phyloP scores from a whole-genome alignment of 2,888 invertebrate genomes.

The Morpho deidamia region DNA sequence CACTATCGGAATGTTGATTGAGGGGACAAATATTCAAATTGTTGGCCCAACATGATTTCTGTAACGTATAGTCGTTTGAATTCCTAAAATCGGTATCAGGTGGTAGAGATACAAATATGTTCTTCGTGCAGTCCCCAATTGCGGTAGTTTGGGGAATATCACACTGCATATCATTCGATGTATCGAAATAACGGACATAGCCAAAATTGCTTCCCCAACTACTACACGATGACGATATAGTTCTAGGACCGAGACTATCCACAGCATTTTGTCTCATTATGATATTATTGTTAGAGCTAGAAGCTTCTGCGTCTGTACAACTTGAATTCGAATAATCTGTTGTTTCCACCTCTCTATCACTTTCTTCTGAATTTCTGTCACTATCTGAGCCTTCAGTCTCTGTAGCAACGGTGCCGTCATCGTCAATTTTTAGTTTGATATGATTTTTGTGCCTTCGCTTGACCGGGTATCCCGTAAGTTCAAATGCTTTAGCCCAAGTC shows the following conservation, averaged over 20 bases:
- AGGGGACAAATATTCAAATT: slow-evolving; percentile 36
- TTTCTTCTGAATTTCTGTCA: slow-evolving; percentile 42
- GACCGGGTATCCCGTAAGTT: slow-evolving; percentile 64
- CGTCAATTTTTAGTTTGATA: slow-evolving; percentile 58
- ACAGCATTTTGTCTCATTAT: slow-evolving; percentile 80
- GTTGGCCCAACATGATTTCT: slow-evolving; percentile 32
- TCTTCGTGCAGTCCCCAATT: slow-evolving; percentile 61
- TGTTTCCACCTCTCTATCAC: slow-evolving; percentile 60
- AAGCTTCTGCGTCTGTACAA: slow-evolving; percentile 52
- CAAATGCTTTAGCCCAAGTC: slow-evolving; percentile 70
- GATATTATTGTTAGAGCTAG: slow-evolving; percentile 39
- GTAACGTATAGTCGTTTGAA: slow-evolving; percentile 27
- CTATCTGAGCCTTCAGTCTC: slow-evolving; percentile 65
- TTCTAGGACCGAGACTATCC: slow-evolving; percentile 65
- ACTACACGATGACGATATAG: slow-evolving; percentile 67
- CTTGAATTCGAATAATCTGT: slow-evolving; percentile 63
- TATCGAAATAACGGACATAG: slow-evolving; percentile 82
- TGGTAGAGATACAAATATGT: slow-evolving; percentile 45
- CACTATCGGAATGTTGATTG: slow-evolving; percentile 79
- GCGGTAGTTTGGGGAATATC: slow-evolving; percentile 37
- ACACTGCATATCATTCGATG: slow-evolving; percentile 61
- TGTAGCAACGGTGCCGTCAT: slow-evolving; percentile 61
- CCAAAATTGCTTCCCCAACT: slow-evolving; percentile 81
- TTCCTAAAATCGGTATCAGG: slow-evolving; percentile 24
- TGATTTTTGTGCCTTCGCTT: slow-evolving; percentile 66